Conservation (phyloP, 2,113 vertebrate species). For the Myrmophylax atrothorax region DNA sequence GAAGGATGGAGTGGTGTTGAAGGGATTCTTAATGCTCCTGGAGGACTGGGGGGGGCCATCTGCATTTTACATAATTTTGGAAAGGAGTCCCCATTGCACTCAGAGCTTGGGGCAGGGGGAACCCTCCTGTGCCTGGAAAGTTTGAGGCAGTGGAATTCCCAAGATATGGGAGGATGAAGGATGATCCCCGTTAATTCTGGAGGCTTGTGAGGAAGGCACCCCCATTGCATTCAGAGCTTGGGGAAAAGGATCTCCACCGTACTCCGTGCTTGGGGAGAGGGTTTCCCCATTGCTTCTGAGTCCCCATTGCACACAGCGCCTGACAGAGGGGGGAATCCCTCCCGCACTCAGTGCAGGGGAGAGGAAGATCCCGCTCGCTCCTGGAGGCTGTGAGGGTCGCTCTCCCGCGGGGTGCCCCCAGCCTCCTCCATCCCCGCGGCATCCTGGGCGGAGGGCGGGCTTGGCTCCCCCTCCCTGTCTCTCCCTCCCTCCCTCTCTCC, state of each 20-base stretch:
- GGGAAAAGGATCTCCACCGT: not conserved
- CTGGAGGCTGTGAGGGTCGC: not conserved
- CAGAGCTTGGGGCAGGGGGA: not conserved
- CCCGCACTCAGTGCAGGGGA: fast-evolving
- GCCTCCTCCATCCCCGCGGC: conserved; percentile 43
- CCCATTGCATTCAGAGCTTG: fast-evolving
- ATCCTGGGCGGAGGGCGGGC: conserved; percentile 44
- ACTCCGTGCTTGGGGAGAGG: not conserved
- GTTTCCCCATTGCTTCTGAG: not conserved
- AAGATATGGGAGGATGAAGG: fast-evolving
- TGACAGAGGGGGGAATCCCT: fast-evolving
- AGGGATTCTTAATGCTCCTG: not conserved
- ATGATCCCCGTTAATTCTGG: not conserved
- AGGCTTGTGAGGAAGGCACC: not conserved
- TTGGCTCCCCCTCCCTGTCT: not conserved
- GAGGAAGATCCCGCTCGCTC: fast-evolving
- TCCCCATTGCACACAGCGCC: not conserved
- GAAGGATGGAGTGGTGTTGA: fast-evolving
- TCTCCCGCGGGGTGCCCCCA: not conserved
- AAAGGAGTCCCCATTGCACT: not conserved
- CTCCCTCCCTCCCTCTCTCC: not conserved
- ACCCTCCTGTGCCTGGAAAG: not conserved
- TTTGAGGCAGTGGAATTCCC: not conserved
- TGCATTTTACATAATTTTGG: not conserved
- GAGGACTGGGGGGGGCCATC: fast-evolving